Percentiles rank a stretch among this genome's conserved stretches.
Evolutionary conservation across 2,113 vertebrate genomes (phyloP).

Genomic region (Puffinus mauretanicus): DNA sequence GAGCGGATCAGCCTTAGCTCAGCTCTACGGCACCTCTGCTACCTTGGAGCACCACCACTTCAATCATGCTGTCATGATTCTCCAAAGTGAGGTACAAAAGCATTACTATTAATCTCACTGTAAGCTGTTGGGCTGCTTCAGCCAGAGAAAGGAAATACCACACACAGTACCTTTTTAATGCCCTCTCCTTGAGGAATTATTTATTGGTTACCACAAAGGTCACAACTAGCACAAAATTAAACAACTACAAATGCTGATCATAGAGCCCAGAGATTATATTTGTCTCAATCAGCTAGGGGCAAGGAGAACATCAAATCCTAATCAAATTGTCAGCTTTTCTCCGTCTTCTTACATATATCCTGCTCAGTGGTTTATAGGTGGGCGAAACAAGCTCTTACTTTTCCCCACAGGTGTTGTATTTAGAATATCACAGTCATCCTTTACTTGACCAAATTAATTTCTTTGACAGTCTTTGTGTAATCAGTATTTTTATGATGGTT

Average conservation of each 20-base stretch:
- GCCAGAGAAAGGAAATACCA: neutral
- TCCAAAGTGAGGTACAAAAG: constrained; percentile 93
- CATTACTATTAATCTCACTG: constrained; percentile 11
- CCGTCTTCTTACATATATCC: neutral
- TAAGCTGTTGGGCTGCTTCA: constrained; percentile 22
- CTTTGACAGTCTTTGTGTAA: neutral
- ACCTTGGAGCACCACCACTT: constrained; percentile 99
- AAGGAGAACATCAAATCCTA: neutral
- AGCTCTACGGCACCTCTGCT: constrained; percentile 97
- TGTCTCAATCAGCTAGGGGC: constrained; percentile 12
- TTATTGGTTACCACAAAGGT: constrained; percentile 58
- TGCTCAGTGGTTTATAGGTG: neutral
- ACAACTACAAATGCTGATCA: constrained; percentile 47
- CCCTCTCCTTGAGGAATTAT: constrained; percentile 41
- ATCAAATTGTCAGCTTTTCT: constrained; percentile 1
- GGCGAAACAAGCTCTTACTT: neutral
- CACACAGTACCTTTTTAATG: constrained; percentile 4
- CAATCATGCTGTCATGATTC: constrained; percentile 99
- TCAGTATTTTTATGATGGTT: neutral
- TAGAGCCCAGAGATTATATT: constrained; percentile 12
- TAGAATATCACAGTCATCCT: neutral
- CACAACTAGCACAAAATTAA: constrained; percentile 53
- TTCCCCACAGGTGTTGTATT: neutral
- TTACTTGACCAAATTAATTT: neutral
- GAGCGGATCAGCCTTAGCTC: constrained; percentile 94